Conservation (phyloP, 2,113 vertebrate species). For the Monopterus albus region DNA sequence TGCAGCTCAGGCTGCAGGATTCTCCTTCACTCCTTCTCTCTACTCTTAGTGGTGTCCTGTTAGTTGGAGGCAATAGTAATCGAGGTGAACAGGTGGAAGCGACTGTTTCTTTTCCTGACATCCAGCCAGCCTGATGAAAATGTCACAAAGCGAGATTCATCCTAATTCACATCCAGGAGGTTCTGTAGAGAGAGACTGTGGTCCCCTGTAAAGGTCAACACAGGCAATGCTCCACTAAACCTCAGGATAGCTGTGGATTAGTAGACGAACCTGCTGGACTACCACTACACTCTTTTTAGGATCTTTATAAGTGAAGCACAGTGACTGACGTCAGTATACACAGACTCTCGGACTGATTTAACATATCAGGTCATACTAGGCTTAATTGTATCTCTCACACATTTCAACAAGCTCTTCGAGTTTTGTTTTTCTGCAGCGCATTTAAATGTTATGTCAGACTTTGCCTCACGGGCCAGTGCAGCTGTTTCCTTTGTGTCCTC, state of each 20-base stretch:
- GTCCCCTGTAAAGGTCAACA: slow-evolving; percentile 7
- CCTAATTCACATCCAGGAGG: not conserved
- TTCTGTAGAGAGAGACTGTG: not conserved
- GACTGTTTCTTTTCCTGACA: not conserved
- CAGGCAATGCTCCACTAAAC: not conserved
- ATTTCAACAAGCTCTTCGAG: not conserved
- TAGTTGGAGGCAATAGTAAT: slow-evolving; percentile 24
- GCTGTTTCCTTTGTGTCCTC: slow-evolving; percentile 30
- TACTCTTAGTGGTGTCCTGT: slow-evolving; percentile 11
- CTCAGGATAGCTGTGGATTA: not conserved
- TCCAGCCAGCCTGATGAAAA: not conserved
- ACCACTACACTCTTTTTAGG: not conserved
- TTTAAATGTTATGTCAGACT: slow-evolving; percentile 9
- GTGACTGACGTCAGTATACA: too few relatives aligned
- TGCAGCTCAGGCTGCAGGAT: slow-evolving; percentile 16
- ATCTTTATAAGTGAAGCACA: not conserved
- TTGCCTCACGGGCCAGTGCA: not conserved
- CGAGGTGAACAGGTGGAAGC: slow-evolving; percentile 3
- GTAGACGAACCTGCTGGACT: not conserved
- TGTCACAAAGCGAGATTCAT: not conserved
- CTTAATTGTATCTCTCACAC: not conserved
- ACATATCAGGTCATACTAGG: not conserved
- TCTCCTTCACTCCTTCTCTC: too few relatives aligned
- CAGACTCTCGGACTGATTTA: slow-evolving; percentile 11
- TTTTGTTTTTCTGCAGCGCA: slow-evolving; percentile 1